Percentiles rank a stretch among this genome's conserved stretches.
These are phyloP conservation scores for Acronicta psi DNA, from an alignment of 2,888 invertebrate species.

Conservation along the genomic window DNA sequence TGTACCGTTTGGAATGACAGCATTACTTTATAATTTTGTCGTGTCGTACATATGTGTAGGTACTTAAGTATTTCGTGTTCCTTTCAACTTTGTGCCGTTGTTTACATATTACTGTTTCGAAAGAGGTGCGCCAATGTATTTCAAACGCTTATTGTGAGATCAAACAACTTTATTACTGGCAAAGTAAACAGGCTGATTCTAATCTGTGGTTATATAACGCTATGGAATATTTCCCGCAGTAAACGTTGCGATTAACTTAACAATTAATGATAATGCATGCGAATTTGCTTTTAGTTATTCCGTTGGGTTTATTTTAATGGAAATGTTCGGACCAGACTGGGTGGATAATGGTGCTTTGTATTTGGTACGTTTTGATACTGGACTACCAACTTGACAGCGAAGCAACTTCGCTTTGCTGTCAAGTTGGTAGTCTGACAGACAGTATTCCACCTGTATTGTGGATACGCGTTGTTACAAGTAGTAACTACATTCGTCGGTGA, in stretches of 20 bases:
- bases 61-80: slow-evolving; percentile 36
- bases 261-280: slow-evolving; percentile 47
- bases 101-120: slow-evolving; percentile 42
- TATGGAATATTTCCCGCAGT: slow-evolving; percentile 29
- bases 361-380: slow-evolving; percentile 13
- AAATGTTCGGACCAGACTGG: slow-evolving; percentile 1
- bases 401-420: too few relatives aligned
- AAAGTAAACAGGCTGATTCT: slow-evolving; percentile 32
- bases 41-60: slow-evolving; percentile 41
- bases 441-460: slow-evolving; percentile 26
- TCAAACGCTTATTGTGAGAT: slow-evolving; percentile 41
- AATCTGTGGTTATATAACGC: slow-evolving; percentile 37
- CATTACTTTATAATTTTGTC: slow-evolving; percentile 65
- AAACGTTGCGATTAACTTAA: slow-evolving; percentile 39
- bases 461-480: slow-evolving; percentile 27
- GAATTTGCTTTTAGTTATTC: slow-evolving; percentile 40
- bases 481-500: slow-evolving; percentile 43
- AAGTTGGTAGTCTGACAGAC: slow-evolving; percentile 11
- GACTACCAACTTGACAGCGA: too few relatives aligned
- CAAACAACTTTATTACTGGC: slow-evolving; percentile 37
- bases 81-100: slow-evolving; percentile 38
- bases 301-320: slow-evolving; percentile 30
- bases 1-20: slow-evolving; percentile 68
- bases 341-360: slow-evolving; percentile 19
- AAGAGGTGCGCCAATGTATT: slow-evolving; percentile 36